Percentiles rank a stretch among this genome's conserved stretches.
Evolutionary conservation across 2,888 invertebrate genomes (phyloP).

Genomic region (Dichetophora obliterata): DNA sequence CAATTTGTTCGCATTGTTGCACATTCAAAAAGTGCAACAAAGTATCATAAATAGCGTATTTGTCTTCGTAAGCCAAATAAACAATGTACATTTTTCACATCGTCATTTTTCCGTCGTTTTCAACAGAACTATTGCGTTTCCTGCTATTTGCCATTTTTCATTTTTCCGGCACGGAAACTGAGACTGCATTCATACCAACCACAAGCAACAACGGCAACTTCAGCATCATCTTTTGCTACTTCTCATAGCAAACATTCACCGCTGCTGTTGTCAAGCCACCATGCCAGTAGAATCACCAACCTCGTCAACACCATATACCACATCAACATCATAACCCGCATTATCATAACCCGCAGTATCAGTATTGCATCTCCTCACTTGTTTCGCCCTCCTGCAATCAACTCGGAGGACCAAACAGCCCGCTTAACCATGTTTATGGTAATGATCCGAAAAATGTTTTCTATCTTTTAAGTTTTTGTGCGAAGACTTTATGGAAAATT

Average conservation of each 20-base stretch:
- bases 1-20: not conserved
- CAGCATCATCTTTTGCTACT: not conserved
- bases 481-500: slow-evolving; percentile 9
- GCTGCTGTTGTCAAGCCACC: not conserved
- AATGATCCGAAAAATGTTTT: slow-evolving; percentile 40
- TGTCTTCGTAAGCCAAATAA: not conserved
- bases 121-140: slow-evolving; percentile 9
- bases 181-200: not conserved
- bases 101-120: slow-evolving; percentile 11
- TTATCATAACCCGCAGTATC: not conserved
- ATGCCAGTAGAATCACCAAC: not conserved
- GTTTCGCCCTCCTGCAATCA: not conserved
- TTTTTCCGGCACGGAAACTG: slow-evolving; percentile 8
- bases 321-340: not conserved
- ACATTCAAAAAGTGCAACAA: not conserved
- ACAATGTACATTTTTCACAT: slow-evolving; percentile 4
- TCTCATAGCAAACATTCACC: too few relatives aligned
- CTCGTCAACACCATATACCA: not conserved
- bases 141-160: slow-evolving; percentile 27
- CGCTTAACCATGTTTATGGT: slow-evolving; percentile 17
- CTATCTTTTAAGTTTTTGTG: slow-evolving; percentile 9
- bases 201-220: not conserved
- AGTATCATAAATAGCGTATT: not conserved
- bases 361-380: not conserved
- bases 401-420: not conserved